Evolutionary conservation across 2,888 invertebrate species (phyloP).

Genomic region (Eurytoma adleriae): DNA sequence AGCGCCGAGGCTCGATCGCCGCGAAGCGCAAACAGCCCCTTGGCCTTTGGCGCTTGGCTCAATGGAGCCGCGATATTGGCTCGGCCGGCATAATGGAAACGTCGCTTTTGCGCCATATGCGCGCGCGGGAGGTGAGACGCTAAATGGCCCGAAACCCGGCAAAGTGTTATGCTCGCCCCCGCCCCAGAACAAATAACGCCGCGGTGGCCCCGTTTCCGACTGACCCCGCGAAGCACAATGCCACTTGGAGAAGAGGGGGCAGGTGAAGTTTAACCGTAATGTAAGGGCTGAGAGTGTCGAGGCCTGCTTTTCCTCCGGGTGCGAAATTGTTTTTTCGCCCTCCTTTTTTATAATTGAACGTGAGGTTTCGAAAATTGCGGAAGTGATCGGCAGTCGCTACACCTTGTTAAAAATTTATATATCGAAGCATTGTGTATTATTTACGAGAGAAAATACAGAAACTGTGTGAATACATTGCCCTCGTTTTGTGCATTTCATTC

Average conservation of each 20-base stretch:
- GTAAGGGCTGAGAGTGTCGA: too few species aligned
- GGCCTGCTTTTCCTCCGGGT: too few species aligned
- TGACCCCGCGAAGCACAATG: conserved; percentile 3
- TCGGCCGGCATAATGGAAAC: conserved; percentile 12
- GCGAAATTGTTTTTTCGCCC: too few species aligned
- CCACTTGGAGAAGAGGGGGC: not conserved
- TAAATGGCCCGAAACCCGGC: not conserved
- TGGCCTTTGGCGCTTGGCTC: not conserved
- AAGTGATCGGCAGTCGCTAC: too few species aligned
- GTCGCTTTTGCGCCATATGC: conserved; percentile 20
- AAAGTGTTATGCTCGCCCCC: not conserved
- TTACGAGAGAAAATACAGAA: too few species aligned
- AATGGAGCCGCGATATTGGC: conserved; percentile 18
- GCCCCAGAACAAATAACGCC: conserved; percentile 5
- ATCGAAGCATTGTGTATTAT: too few species aligned
- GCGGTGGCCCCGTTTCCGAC: conserved; percentile 2
- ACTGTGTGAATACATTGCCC: too few species aligned
- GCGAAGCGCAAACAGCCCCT: conserved; percentile 13
- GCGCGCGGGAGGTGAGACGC: not conserved
- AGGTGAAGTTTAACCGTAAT: not conserved
- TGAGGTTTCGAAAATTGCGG: too few species aligned
- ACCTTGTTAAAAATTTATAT: too few species aligned
- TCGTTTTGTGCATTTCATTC: too few species aligned
- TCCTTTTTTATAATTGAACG: not conserved
- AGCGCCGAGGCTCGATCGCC: not conserved